A percentile compares a stretch with the other conserved stretches of the same genome.
These are phyloP conservation scores for Plectus sambesii DNA, from an alignment of 1,140 invertebrate species.

Conservation along the genomic window DNA sequence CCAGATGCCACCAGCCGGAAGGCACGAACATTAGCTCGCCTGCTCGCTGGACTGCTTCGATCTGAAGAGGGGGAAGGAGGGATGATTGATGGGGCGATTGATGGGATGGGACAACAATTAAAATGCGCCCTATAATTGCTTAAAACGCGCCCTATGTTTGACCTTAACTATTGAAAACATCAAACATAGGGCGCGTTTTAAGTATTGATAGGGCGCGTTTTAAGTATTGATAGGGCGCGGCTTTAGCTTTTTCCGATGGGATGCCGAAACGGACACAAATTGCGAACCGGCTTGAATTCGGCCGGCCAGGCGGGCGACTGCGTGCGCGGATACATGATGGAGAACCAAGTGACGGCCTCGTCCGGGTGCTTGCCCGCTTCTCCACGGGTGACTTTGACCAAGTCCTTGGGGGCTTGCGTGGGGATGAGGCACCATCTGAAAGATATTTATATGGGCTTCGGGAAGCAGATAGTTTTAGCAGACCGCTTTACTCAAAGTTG, in stretches of 20 bases:
- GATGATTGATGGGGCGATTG: conserved; percentile 12
- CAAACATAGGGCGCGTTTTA: too few relatives aligned
- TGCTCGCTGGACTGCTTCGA: conserved; percentile 89
- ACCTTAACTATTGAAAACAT: too few relatives aligned
- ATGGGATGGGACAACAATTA: background rate
- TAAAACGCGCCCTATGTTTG: too few relatives aligned
- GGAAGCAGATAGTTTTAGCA: conserved; percentile 6
- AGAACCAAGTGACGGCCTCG: conserved; percentile 97
- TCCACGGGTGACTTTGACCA: conserved; percentile 59
- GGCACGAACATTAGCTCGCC: conserved; percentile 98
- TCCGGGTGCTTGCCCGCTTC: conserved; percentile 70
- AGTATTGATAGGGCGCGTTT: too few relatives aligned
- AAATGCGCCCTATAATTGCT: too few relatives aligned
- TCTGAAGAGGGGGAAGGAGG: conserved; percentile 52
- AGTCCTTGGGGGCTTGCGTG: conserved; percentile 82
- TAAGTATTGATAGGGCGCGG: too few relatives aligned
- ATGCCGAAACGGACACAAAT: conserved; percentile 1
- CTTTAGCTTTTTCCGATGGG: too few relatives aligned
- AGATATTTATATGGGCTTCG: background rate
- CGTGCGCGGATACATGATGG: conserved; percentile 84
- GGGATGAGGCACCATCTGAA: conserved; percentile 90
- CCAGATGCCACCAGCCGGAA: conserved; percentile 87
- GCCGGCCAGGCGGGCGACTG: conserved; percentile 74
- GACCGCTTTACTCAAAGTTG: too few relatives aligned
- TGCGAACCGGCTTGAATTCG: conserved; percentile 69